Percentiles rank a stretch among this genome's conserved stretches.
Conservation (phyloP, 2,888 invertebrate species). For the Dasypogon diadema region DNA sequence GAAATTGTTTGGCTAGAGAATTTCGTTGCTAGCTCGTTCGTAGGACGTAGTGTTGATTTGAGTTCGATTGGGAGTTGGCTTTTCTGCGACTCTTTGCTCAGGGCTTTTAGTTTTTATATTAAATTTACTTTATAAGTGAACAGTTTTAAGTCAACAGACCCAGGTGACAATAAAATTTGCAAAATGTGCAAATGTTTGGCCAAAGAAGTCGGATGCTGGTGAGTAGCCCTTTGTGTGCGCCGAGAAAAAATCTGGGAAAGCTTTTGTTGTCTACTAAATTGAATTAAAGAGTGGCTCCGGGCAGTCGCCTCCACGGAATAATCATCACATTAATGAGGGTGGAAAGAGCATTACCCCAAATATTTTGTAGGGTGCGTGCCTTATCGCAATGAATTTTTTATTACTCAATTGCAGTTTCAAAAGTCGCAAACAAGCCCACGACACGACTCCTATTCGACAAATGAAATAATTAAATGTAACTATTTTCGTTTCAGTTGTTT, state of each 20-base stretch:
- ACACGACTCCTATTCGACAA: too few species aligned
- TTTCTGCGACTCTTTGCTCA: too few species aligned
- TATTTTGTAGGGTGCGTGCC: not conserved
- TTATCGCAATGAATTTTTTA: too few species aligned
- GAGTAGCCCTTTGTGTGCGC: not conserved
- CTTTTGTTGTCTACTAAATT: not conserved
- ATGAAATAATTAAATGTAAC: too few species aligned
- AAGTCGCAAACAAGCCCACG: too few species aligned
- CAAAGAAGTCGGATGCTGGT: constrained; percentile 25
- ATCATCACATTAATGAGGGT: not conserved
- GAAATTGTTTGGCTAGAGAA: too few species aligned
- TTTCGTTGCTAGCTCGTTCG: too few species aligned
- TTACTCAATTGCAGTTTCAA: too few species aligned
- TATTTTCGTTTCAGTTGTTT: constrained; percentile 62
- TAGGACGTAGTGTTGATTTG: not conserved
- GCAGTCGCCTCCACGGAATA: not conserved
- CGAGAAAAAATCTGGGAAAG: not conserved
- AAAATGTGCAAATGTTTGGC: constrained; percentile 31
- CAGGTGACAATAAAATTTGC: not conserved
- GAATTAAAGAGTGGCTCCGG: constrained; percentile 1
- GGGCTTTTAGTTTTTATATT: not conserved
- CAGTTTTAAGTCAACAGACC: too few species aligned
- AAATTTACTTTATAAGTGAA: not conserved
- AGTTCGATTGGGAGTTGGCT: not conserved
- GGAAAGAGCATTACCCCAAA: not conserved